These are phyloP conservation scores for Ursus arctos DNA, from an alignment of 2,113 vertebrate genomes.

Conservation along the genomic window DNA sequence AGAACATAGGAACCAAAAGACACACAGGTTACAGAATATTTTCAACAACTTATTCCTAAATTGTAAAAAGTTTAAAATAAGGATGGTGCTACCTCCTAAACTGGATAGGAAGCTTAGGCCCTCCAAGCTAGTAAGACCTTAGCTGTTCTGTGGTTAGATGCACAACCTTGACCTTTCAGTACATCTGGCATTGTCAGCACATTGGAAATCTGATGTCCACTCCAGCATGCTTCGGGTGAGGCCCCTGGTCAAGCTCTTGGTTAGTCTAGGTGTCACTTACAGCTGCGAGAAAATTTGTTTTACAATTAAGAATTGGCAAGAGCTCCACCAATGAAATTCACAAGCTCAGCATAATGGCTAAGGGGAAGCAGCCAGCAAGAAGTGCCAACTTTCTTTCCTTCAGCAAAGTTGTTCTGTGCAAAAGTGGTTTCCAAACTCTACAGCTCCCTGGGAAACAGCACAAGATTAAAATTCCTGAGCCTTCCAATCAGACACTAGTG, in stretches of 20 bases:
- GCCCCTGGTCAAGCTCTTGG: background rate
- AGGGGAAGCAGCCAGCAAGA: background rate
- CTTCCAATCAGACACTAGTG: background rate
- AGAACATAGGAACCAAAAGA: background rate
- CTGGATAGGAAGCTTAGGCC: background rate
- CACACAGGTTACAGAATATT: background rate
- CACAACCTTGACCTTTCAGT: background rate
- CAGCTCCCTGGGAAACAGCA: background rate
- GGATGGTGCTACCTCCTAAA: background rate
- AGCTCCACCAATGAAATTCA: background rate
- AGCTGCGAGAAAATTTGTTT: background rate
- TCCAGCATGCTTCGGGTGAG: background rate
- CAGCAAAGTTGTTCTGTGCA: background rate
- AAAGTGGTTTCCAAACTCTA: slow-evolving; percentile 33
- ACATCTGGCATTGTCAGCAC: background rate
- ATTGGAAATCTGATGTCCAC: background rate
- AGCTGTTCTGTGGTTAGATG: background rate
- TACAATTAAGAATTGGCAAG: background rate
- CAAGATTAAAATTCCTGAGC: background rate
- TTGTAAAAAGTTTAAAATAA: background rate
- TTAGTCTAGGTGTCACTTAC: background rate
- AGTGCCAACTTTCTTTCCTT: slow-evolving; percentile 31
- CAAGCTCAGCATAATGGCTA: background rate
- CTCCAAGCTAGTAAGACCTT: background rate
- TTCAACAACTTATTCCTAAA: background rate